Base-by-base conservation (phyloP, 2,888 invertebrate genomes). In the Acleris holmiana region DNA sequence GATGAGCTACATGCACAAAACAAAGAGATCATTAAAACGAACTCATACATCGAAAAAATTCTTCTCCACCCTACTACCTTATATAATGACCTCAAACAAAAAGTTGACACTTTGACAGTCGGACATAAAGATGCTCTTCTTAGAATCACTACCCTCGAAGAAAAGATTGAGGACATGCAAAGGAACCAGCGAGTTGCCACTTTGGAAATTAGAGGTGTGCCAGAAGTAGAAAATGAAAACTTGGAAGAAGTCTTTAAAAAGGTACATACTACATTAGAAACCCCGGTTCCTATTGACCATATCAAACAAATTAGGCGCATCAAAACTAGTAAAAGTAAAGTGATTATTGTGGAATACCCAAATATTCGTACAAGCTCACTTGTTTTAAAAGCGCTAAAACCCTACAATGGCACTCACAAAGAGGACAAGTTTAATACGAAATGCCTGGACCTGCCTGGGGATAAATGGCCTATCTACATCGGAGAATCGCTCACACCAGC, bases 1-100 rank as follows among this genome's bases (percentile, higher is more conserved):
- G 54, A 54, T 54, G 54, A 54, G 21, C 8, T 54, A 4, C 54
- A 41, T 54, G 40, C 23, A 4, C 54, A 54, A 46, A 46, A 46
- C 17, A 46, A 46, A 46, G 46, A 46, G n/a, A 46, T 46, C 2
- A 17, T 46, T 8, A 46, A 46, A 46, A 46, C 46, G 8, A 46
- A 46, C 8, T 18, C 46, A 6, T 18, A 46, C 17, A 46, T 46
- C n/a, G 18, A 46, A 46, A 46, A 46, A 18, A 17, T 18, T 17
- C 46, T 46, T 46, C 46, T 46, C 8, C 46, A 18, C 17, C 17
- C 46, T 18, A 18, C 6, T 8, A 18, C 46, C 6, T 17, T 46
- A 17, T 46, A 46, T 18, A 17, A 18, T 46, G 46, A 46, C 8
- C 18, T 46, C 5, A 46, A 46, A 46, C 46, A 46, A 46, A 46